These are phyloP conservation scores for Carabus problematicus DNA, from an alignment of 2,888 invertebrate species.

Conservation along the genomic window DNA sequence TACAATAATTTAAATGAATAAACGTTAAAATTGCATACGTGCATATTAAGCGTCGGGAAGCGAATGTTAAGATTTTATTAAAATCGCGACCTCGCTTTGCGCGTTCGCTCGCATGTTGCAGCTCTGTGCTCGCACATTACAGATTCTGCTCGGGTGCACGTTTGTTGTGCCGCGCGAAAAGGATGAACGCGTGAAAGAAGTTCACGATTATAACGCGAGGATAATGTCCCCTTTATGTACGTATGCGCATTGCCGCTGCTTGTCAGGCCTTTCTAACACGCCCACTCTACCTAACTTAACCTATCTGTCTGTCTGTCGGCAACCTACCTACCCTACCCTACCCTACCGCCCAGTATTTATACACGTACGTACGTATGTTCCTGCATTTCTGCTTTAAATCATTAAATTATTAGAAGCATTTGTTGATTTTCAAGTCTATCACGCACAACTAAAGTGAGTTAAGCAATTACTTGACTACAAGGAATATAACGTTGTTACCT, in stretches of 20 bases:
- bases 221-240: neutral
- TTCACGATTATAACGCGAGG: neutral
- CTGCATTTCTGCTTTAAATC: too few relatives aligned
- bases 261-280: neutral
- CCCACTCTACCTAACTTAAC: too few relatives aligned
- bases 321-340: too few relatives aligned
- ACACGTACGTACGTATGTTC: too few relatives aligned
- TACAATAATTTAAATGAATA: constrained; percentile 49
- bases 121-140: neutral
- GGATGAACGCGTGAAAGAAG: neutral
- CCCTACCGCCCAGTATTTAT: too few relatives aligned
- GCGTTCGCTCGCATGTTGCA: neutral
- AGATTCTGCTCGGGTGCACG: constrained; percentile 6
- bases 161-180: neutral
- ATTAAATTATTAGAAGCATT: too few relatives aligned
- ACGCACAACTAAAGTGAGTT: too few relatives aligned
- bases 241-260: neutral
- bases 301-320: too few relatives aligned
- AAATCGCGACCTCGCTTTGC: constrained; percentile 15
- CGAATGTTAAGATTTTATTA: constrained; percentile 36
- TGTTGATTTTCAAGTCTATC: too few relatives aligned
- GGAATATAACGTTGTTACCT: neutral
- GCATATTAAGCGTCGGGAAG: constrained; percentile 37
- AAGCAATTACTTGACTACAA: too few relatives aligned
- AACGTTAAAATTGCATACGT: constrained; percentile 43